phyloP scores from a whole-genome alignment of 2,888 invertebrate species.

The Lasiommata megera region DNA sequence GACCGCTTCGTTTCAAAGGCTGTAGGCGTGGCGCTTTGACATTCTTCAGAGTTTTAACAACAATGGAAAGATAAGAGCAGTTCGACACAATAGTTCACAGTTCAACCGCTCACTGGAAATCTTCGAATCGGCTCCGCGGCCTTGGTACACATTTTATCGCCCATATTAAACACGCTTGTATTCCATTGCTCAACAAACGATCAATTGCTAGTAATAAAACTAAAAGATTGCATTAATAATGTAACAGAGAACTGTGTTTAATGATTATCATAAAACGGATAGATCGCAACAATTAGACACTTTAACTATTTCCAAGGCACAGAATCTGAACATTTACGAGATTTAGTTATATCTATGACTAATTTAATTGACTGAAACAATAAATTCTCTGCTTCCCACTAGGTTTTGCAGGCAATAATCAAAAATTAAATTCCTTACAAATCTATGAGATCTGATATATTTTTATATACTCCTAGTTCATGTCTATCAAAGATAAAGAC shows the following conservation, averaged over 20 bases:
- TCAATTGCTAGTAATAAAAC: slow-evolving; percentile 25
- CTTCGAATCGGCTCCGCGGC: slow-evolving; percentile 69
- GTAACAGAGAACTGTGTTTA: slow-evolving; percentile 11
- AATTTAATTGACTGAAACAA: background rate
- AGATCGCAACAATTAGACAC: slow-evolving; percentile 3
- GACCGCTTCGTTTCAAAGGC: slow-evolving; percentile 42
- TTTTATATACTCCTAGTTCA: too few species aligned
- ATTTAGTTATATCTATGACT: background rate
- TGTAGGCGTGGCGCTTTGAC: slow-evolving; percentile 64
- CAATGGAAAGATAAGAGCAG: slow-evolving; percentile 46
- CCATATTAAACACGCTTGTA: slow-evolving; percentile 43
- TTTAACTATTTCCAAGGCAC: background rate
- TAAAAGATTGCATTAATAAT: slow-evolving; percentile 16
- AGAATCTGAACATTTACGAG: slow-evolving; percentile 4
- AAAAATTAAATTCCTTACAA: too few species aligned
- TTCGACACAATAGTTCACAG: slow-evolving; percentile 72
- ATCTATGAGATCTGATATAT: too few species aligned
- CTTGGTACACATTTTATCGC: slow-evolving; percentile 67
- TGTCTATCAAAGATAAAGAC: too few species aligned
- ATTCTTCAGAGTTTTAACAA: slow-evolving; percentile 63
- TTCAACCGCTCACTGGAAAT: slow-evolving; percentile 65
- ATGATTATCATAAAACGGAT: slow-evolving; percentile 11
- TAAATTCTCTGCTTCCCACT: background rate
- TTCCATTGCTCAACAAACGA: slow-evolving; percentile 41
- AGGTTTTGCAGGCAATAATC: background rate